Evolutionary conservation across 2,113 vertebrate species (phyloP), one percentile per base, ranked within the genome.

Genomic region (Alosa alosa): DNA sequence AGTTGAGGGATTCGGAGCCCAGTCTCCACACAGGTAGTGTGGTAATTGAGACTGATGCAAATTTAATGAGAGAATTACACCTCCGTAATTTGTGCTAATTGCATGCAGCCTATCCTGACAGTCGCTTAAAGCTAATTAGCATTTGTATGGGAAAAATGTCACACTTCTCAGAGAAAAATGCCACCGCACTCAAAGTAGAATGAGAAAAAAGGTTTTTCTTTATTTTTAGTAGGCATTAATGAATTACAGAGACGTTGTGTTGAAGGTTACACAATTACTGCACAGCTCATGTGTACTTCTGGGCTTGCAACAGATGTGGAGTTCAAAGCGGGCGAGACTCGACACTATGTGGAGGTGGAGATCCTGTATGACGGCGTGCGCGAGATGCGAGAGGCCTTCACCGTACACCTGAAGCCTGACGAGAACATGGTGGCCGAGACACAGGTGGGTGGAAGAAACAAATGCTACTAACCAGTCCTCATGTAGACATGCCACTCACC

Each of bases 341-440:
- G 95, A 86, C 96, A 96, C 81, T 72, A 90, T 22, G 94, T 97
- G 90, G 95, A 96, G 89, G 92, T 97, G 60, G 96, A 96, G 94
- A 90, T 97, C 44, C 86, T 97, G 78, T 96, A 93, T 25, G 96
- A 97, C 85, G 95, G 93, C 39, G 41, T 95, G 41, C 93, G 95
- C 84, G 96, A 97, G 84, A 96, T 97, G 96, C 95, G 96, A 86
- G 96, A 97, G 87, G 95, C 96, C 46, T 97, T 97, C 89, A 97
- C 96, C 9, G 93, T 97, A 81, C 96, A 97, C 81, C 93, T 97
- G 84, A 96, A 93, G 78, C 96, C 96, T 0, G 96, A 97, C 89
- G 96, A 96, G 89, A 96, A 97, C 84, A 97, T 97, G 96, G 86
- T 97, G 0, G 96, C 96, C 86, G 96, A 97, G 90, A 95, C 93